Conservation (phyloP, 1,140 invertebrate species). For the Drosophila mojavensis region DNA sequence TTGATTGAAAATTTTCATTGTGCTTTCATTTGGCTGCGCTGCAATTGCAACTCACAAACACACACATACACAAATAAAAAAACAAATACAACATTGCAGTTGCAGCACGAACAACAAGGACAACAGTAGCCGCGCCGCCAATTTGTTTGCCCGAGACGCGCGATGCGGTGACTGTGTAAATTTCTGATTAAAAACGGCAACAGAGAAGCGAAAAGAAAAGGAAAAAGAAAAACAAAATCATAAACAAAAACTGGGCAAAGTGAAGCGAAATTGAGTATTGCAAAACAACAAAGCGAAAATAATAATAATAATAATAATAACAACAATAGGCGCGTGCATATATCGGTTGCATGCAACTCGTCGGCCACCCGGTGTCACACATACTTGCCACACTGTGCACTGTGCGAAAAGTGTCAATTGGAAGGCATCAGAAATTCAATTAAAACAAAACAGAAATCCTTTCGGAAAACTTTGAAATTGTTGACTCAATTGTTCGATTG, state of each 20-base stretch:
- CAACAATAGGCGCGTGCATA: slow-evolving; percentile 10
- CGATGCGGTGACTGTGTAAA: slow-evolving; percentile 69
- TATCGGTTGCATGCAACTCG: slow-evolving; percentile 33
- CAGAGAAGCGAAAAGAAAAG: slow-evolving; percentile 8
- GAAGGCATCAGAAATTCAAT: slow-evolving; percentile 4
- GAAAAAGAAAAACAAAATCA: neutral
- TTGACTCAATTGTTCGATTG: slow-evolving; percentile 13
- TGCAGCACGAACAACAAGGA: slow-evolving; percentile 10
- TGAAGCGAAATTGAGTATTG: slow-evolving; percentile 13
- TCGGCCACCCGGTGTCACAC: slow-evolving; percentile 3
- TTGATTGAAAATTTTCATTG: slow-evolving; percentile 80
- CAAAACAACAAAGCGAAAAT: slow-evolving; percentile 11
- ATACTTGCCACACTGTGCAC: slow-evolving; percentile 2
- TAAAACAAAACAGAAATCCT: slow-evolving; percentile 4
- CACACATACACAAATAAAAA: slow-evolving; percentile 13
- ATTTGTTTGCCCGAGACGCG: slow-evolving; percentile 34
- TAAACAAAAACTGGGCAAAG: slow-evolving; percentile 16
- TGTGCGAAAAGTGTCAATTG: slow-evolving; percentile 33
- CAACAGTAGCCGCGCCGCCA: slow-evolving; percentile 19
- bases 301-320: slow-evolving; percentile 7
- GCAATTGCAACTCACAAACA: slow-evolving; percentile 1
- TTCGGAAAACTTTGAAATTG: slow-evolving; percentile 24
- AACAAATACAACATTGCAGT: slow-evolving; percentile 9
- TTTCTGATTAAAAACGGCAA: slow-evolving; percentile 69
- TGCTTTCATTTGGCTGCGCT: slow-evolving; percentile 62